phyloP scores from a whole-genome alignment of 2,797 vertebrate genomes.

The Merluccius polli region DNA sequence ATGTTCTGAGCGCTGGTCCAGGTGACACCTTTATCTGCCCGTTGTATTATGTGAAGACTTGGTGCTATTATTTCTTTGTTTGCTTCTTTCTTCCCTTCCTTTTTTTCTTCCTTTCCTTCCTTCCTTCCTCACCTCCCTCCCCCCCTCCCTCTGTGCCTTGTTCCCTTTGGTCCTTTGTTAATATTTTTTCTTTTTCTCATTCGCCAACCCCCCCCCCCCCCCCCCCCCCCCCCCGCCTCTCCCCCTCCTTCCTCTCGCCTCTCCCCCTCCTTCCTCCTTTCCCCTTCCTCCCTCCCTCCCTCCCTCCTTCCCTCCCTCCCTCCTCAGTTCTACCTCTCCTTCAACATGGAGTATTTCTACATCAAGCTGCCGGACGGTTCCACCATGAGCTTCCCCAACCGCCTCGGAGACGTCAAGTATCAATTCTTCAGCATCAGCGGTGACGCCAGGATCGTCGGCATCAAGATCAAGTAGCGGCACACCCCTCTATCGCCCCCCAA shows the following conservation, averaged over 20 bases:
- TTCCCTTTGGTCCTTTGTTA: no score
- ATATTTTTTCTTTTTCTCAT: no score
- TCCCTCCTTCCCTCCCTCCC: no score
- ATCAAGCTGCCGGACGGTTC: slow-evolving; percentile 69
- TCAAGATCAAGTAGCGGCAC: slow-evolving; percentile 66
- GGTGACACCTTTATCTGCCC: background rate
- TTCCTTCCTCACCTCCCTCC: no score
- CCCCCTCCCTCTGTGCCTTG: no score
- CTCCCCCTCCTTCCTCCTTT: no score
- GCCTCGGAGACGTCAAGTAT: slow-evolving; percentile 70
- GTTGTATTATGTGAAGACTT: background rate
- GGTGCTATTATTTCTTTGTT: background rate
- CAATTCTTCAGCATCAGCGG: slow-evolving; percentile 56
- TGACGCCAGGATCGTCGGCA: slow-evolving; percentile 47
- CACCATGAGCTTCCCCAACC: slow-evolving; percentile 72
- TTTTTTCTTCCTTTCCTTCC: background rate
- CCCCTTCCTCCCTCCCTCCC: no score
- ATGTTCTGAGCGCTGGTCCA: background rate
- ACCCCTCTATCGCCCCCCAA: background rate
- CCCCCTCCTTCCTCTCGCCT: no score
- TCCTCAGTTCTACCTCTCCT: slow-evolving; percentile 64
- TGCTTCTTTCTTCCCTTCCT: background rate
- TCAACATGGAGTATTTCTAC: slow-evolving; percentile 65
- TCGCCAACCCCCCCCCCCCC: no score
- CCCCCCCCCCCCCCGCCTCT: no score